Base-by-base conservation (phyloP, 2,113 vertebrate genomes). In the Eulemur macaco region DNA sequence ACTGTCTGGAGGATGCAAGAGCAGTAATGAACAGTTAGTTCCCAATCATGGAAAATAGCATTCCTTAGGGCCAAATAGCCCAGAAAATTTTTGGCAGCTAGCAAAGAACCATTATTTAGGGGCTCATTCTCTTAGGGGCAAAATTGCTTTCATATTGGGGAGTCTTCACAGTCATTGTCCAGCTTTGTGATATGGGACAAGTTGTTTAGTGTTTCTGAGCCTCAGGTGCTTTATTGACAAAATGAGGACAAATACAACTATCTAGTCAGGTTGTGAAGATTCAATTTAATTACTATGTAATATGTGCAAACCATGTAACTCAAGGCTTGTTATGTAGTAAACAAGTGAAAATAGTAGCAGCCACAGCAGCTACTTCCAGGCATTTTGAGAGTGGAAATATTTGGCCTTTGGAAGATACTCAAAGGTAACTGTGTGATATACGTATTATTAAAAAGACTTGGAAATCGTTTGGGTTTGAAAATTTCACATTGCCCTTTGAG, bases 401-500 rank as follows among this genome's bases (percentile, higher is more conserved):
- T 92, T 74, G 73, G 20, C 27, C 56, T 96, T 64, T 78, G 31
- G 86, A 73, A 92, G n/a, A 78, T 50, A 39, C 42, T 86, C 12
- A 0, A 91, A 96, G 71, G 63, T 69, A 60, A 68, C 34, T 42
- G 50, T 78, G 21, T 47, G 63, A 21, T 88, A 31, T 29, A 29
- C 52, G 20, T 37, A 77, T 77, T 56, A 86, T 77, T 68, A 68
- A 60, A 85, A 23, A 66, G 58, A 86, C 15, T 85, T 66, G 54
- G 85, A 84, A 91, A 83, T 78, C 34, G 52, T 63, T 37, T 77
- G 47, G 23, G 29, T 56, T 82, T 63, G 88, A 86, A 45, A 93
- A 77, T 80, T 95, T 87, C 87, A 94, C 29, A 64, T 73, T 66
- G 37, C 74, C 45, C 58, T 96, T 96, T 89, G 52, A 96, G 83